These are phyloP conservation scores for Astreopora myriophthalma DNA, from an alignment of 64 coral and sea anemone genomes.

Conservation along the genomic window DNA sequence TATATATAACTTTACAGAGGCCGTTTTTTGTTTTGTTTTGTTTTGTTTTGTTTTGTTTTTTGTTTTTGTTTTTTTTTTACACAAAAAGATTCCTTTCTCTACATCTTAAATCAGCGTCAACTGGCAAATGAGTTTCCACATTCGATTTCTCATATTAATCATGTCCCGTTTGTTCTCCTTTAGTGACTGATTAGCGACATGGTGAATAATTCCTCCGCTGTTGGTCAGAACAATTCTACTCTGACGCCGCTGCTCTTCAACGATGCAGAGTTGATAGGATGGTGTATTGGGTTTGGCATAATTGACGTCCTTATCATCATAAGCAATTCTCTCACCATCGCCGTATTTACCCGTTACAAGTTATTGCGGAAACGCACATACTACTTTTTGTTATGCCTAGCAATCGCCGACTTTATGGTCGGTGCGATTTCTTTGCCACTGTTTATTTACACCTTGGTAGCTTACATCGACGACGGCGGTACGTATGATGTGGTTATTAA, in stretches of 20 bases:
- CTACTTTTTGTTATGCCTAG: constrained; percentile 84
- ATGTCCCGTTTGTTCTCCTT: background rate
- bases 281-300: constrained; percentile 77
- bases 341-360: constrained; percentile 69
- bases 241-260: background rate
- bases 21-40: too few species aligned
- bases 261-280: constrained; percentile 6
- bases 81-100: too few species aligned
- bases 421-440: constrained; percentile 79
- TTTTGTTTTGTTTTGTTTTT: too few species aligned
- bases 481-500: background rate
- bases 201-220: background rate
- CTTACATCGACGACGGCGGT: background rate
- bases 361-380: constrained; percentile 83
- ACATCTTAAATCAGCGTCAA: too few species aligned
- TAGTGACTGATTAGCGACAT: background rate
- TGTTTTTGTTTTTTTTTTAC: too few species aligned
- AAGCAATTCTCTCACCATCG: constrained; percentile 69
- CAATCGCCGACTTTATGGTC: constrained; percentile 87
- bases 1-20: too few species aligned
- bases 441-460: constrained; percentile 45
- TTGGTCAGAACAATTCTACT: background rate
- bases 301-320: constrained; percentile 62
- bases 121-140: background rate
- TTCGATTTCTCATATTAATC: background rate